A percentile compares a stretch with the other conserved stretches of the same genome.
phyloP scores from a whole-genome alignment of 2,113 vertebrate species.

The Labrus mixtus region DNA sequence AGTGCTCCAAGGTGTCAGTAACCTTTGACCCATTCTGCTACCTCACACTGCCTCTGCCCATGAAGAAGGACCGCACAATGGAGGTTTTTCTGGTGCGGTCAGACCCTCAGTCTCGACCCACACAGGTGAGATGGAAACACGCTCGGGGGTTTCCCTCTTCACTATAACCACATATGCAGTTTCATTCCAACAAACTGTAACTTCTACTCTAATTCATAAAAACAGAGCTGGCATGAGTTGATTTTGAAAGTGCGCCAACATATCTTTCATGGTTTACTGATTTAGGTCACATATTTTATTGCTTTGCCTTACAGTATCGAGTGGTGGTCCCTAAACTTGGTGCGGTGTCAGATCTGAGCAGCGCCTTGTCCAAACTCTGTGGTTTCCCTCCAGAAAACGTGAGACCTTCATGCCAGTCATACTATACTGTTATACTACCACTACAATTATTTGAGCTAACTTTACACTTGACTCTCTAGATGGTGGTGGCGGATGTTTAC shows the following conservation, averaged over 20 bases:
- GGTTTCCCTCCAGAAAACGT: conserved; percentile 92
- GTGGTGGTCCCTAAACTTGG: conserved; percentile 94
- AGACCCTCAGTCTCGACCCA: conserved; percentile 90
- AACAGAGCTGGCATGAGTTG: background rate
- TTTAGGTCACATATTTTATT: background rate
- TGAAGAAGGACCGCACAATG: conserved; percentile 93
- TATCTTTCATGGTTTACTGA: background rate
- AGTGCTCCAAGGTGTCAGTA: conserved; percentile 91
- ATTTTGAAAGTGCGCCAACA: background rate
- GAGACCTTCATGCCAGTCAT: conserved; percentile 55
- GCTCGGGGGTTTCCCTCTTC: background rate
- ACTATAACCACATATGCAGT: background rate
- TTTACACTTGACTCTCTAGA: conserved; percentile 78
- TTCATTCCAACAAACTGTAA: background rate
- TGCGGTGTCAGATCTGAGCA: conserved; percentile 90
- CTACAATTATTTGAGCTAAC: background rate
- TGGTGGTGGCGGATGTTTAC: conserved; percentile 98
- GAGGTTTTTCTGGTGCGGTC: conserved; percentile 91
- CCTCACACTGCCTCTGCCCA: conserved; percentile 91
- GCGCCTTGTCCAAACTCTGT: conserved; percentile 89
- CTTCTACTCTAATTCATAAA: background rate
- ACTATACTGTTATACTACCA: background rate
- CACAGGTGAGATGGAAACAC: conserved; percentile 84
- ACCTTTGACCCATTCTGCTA: conserved; percentile 96
- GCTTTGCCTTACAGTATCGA: conserved; percentile 85